A percentile compares a stretch with the other conserved stretches of the same genome.
These are phyloP conservation scores for Onychomys torridus DNA, from an alignment of 2,797 vertebrate species.

Conservation along the genomic window DNA sequence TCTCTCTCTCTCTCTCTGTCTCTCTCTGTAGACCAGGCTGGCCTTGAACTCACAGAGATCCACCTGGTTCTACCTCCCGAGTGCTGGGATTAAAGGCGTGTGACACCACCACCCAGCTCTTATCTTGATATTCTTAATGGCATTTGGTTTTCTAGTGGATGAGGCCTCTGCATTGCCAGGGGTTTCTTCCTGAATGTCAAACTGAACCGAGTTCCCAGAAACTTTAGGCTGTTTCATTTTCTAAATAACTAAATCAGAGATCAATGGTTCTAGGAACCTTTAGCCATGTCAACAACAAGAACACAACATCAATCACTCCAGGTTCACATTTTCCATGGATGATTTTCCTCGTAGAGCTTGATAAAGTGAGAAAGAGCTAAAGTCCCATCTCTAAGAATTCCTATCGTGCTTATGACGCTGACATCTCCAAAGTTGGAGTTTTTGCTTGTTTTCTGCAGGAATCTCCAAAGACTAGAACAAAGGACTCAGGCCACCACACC, in stretches of 20 bases:
- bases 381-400: background rate
- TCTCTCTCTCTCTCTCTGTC: too few relatives aligned
- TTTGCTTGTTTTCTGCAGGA: background rate
- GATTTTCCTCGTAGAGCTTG: background rate
- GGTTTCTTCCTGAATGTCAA: constrained; percentile 43
- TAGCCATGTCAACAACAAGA: background rate
- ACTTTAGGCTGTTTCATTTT: background rate
- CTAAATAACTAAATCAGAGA: background rate
- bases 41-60: too few relatives aligned
- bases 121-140: background rate
- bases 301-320: background rate
- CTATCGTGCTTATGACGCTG: background rate
- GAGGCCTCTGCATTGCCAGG: background rate
- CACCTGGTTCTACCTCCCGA: too few relatives aligned
- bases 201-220: constrained; percentile 33
- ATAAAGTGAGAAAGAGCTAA: background rate
- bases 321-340: background rate
- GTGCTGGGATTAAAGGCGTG: too few relatives aligned
- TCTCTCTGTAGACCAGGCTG: too few relatives aligned
- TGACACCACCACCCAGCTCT: too few relatives aligned
- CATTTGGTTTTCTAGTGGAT: background rate
- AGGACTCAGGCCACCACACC: background rate
- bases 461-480: background rate
- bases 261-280: background rate
- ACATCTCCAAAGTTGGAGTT: background rate